Conservation (phyloP, 2,888 invertebrate genomes). For the Nephrotoma appendiculata region DNA sequence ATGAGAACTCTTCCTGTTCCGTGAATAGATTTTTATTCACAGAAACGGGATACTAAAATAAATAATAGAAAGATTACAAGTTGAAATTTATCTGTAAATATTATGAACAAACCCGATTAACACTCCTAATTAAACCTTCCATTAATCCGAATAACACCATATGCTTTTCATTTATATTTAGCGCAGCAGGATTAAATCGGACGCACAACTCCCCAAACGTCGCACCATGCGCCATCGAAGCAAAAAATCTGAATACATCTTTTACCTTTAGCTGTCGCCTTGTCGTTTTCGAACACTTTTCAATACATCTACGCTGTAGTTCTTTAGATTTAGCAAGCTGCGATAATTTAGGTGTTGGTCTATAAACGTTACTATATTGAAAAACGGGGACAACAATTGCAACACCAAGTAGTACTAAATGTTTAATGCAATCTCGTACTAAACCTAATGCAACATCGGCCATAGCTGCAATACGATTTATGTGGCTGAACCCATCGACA, state of each 20-base stretch:
- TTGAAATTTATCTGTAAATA: not conserved
- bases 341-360: conserved; percentile 53
- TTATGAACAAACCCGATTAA: conserved; percentile 49
- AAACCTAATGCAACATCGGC: conserved; percentile 70
- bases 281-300: conserved; percentile 43
- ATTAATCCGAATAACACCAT: conserved; percentile 79
- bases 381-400: conserved; percentile 63
- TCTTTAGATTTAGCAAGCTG: conserved; percentile 47
- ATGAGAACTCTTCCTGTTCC: conserved; percentile 8
- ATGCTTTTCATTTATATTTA: conserved; percentile 65
- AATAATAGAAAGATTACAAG: not conserved
- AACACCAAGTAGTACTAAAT: conserved; percentile 61
- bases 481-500: conserved; percentile 70
- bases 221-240: conserved; percentile 60
- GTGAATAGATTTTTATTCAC: conserved; percentile 22
- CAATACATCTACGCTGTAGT: conserved; percentile 53
- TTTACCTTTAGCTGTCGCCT: conserved; percentile 43
- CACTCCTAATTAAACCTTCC: conserved; percentile 64
- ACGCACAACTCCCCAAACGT: conserved; percentile 63
- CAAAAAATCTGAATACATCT: conserved; percentile 60
- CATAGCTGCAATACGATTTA: conserved; percentile 59
- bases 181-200: conserved; percentile 53
- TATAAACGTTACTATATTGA: conserved; percentile 66
- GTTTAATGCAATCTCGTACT: conserved; percentile 68
- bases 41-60: conserved; percentile 37